Conservation (phyloP, 2,797 vertebrate genomes). For the Pseudomugil tenellus region DNA sequence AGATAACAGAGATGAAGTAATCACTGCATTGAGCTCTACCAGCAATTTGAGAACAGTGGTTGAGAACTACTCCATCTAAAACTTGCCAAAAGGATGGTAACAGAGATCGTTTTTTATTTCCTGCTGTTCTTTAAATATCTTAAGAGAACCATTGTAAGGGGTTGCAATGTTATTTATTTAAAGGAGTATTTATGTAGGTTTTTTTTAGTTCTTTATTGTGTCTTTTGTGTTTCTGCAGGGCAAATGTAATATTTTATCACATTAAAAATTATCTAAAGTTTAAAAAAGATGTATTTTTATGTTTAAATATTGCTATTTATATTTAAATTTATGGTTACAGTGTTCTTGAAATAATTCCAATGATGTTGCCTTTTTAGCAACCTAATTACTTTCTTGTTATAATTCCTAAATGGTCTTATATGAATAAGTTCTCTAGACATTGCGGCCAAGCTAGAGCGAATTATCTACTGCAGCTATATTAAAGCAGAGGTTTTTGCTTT, state of each 20-base stretch:
- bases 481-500: too few species aligned
- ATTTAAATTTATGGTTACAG: neutral
- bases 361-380: neutral
- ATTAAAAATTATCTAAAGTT: neutral
- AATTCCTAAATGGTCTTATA: neutral
- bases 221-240: neutral
- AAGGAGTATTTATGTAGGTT: neutral
- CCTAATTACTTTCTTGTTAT: neutral
- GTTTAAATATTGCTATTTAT: neutral
- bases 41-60: slow-evolving; percentile 63
- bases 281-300: neutral
- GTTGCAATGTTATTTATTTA: too few species aligned
- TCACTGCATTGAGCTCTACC: slow-evolving; percentile 66
- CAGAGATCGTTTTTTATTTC: slow-evolving; percentile 22
- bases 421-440: neutral
- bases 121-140: neutral
- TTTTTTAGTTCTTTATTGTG: neutral
- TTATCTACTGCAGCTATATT: too few species aligned
- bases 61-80: slow-evolving; percentile 59
- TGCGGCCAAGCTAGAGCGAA: too few species aligned
- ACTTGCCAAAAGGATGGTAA: slow-evolving; percentile 36
- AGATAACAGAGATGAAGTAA: slow-evolving; percentile 76
- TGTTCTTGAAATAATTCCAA: neutral
- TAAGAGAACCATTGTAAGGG: neutral
- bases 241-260: neutral